Conservation (phyloP, 2,888 invertebrate species). For the Drosophila hamatofila region DNA sequence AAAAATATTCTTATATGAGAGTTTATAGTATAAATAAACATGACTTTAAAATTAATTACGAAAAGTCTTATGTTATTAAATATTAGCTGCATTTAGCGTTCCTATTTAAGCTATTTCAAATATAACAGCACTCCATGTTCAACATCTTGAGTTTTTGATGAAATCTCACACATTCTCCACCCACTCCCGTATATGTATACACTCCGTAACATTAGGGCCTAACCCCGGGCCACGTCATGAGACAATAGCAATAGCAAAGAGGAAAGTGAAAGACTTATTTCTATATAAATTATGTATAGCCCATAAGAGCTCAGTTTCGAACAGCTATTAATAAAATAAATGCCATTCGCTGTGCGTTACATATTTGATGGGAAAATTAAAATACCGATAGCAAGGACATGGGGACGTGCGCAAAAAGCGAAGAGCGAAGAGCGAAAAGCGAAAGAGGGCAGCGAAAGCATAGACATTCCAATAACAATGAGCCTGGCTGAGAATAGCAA, state of each 20-base stretch:
- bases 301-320: background rate
- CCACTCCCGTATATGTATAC: background rate
- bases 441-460: constrained; percentile 16
- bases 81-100: no score
- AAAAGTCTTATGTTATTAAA: no score
- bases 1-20: no score
- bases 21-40: no score
- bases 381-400: constrained; percentile 3
- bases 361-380: constrained; percentile 6
- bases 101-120: no score
- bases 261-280: background rate
- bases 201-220: background rate
- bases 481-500: constrained; percentile 43
- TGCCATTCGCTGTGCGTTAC: constrained; percentile 5
- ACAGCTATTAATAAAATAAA: background rate
- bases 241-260: background rate
- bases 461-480: constrained; percentile 73
- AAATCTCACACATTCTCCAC: background rate
- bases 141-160: background rate
- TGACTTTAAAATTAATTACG: no score
- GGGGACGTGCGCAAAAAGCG: background rate
- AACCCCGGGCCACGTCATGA: background rate
- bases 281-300: constrained; percentile 8
- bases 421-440: background rate
- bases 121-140: background rate